These are phyloP conservation scores for Ploceus nigricollis DNA, from an alignment of 2,113 vertebrate genomes.

Conservation along the genomic window DNA sequence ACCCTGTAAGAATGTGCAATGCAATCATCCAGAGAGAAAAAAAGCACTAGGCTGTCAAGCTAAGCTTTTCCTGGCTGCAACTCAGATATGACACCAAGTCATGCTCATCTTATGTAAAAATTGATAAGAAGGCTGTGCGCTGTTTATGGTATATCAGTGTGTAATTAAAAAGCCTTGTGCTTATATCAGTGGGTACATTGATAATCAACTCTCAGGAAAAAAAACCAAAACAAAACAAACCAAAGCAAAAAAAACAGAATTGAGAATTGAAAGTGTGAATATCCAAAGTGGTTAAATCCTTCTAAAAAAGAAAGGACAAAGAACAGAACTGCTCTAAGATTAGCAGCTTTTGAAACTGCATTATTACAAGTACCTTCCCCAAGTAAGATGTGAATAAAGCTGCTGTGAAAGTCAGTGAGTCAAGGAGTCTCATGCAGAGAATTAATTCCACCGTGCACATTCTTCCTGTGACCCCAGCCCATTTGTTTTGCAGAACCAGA, in stretches of 20 bases:
- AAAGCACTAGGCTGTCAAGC: neutral
- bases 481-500: neutral
- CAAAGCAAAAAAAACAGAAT: neutral
- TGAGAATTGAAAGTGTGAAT: neutral
- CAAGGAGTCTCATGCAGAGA: neutral
- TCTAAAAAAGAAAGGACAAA: neutral
- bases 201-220: neutral
- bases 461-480: neutral
- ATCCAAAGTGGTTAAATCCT: neutral
- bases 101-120: conserved; percentile 32
- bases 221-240: neutral
- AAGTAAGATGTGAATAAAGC: neutral
- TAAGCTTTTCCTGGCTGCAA: conserved; percentile 21
- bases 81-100: conserved; percentile 29
- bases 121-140: neutral
- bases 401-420: neutral
- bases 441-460: neutral
- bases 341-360: neutral
- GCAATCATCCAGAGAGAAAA: neutral
- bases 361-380: neutral
- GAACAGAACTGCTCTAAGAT: neutral
- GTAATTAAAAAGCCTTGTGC: neutral
- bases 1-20: conserved; percentile 53
- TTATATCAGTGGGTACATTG: neutral
- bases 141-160: neutral